phyloP scores from a whole-genome alignment of 2,113 vertebrate genomes.

The Phocoena phocoena region DNA sequence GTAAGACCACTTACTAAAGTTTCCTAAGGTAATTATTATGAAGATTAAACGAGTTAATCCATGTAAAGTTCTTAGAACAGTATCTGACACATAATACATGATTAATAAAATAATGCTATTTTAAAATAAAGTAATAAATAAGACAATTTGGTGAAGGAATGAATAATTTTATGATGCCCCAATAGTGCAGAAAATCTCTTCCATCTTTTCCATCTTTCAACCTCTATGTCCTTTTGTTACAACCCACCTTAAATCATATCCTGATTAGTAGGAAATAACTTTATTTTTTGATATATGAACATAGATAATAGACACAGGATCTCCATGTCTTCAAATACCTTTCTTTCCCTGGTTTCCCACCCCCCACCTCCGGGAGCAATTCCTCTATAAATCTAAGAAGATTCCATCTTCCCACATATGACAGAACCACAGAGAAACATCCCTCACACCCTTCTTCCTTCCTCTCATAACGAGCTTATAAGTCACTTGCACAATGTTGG shows the following conservation, averaged over 20 bases:
- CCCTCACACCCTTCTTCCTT: background rate
- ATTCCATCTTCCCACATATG: background rate
- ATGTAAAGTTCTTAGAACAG: background rate
- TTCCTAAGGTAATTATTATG: background rate
- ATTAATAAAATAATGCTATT: conserved; percentile 1
- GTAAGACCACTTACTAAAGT: background rate
- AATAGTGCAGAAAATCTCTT: background rate
- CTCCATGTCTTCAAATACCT: background rate
- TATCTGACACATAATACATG: background rate
- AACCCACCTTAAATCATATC: background rate
- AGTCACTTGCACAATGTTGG: background rate
- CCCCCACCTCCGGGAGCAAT: background rate
- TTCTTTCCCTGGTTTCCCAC: background rate
- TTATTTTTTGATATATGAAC: background rate
- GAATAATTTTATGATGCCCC: background rate
- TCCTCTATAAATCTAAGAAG: background rate
- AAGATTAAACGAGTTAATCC: background rate
- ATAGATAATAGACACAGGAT: background rate
- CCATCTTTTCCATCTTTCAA: conserved; percentile 11
- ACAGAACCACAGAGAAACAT: background rate
- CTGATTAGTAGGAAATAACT: background rate
- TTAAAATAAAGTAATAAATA: background rate
- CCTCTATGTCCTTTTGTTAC: background rate
- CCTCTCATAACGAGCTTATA: background rate
- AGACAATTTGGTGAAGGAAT: background rate